Percentiles rank a stretch among this genome's conserved stretches.
Evolutionary conservation across 2,888 invertebrate genomes (phyloP).

Genomic region (Brenthis hecate): DNA sequence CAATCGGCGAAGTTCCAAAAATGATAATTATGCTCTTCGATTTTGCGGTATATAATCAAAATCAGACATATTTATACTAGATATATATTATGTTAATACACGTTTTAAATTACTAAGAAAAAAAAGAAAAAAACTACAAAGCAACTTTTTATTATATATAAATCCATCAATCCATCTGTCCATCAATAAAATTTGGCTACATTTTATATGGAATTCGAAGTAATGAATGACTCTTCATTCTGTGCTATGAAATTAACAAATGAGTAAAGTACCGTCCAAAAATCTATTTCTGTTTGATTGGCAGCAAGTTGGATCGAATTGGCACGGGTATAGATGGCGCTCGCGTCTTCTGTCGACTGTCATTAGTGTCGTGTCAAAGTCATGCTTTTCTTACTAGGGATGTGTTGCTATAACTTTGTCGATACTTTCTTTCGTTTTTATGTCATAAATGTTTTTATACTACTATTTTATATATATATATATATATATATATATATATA

Average conservation of each 20-base stretch:
- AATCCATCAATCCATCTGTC: too few relatives aligned
- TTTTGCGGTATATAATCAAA: too few relatives aligned
- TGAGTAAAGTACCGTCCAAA: conserved; percentile 41
- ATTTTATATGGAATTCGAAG: conserved; percentile 4
- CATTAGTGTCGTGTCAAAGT: conserved; percentile 58
- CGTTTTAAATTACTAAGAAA: background rate
- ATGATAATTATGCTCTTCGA: too few relatives aligned
- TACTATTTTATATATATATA: too few relatives aligned
- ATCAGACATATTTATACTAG: too few relatives aligned
- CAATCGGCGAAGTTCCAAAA: too few relatives aligned
- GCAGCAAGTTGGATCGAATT: conserved; percentile 51
- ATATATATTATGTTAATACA: too few relatives aligned
- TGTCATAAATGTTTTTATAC: too few relatives aligned
- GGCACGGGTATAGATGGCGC: conserved; percentile 52
- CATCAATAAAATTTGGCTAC: conserved; percentile 1
- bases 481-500: too few relatives aligned
- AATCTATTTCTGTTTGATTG: conserved; percentile 47
- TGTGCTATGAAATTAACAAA: conserved; percentile 40
- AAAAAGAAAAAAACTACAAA: background rate
- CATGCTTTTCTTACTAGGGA: conserved; percentile 40
- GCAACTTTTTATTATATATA: background rate
- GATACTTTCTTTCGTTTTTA: background rate
- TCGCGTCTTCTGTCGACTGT: conserved; percentile 47
- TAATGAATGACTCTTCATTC: conserved; percentile 31
- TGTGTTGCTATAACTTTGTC: conserved; percentile 1